These are phyloP conservation scores for Pocillopora verrucosa DNA, from an alignment of 64 coral and sea anemone genomes.

Conservation along the genomic window DNA sequence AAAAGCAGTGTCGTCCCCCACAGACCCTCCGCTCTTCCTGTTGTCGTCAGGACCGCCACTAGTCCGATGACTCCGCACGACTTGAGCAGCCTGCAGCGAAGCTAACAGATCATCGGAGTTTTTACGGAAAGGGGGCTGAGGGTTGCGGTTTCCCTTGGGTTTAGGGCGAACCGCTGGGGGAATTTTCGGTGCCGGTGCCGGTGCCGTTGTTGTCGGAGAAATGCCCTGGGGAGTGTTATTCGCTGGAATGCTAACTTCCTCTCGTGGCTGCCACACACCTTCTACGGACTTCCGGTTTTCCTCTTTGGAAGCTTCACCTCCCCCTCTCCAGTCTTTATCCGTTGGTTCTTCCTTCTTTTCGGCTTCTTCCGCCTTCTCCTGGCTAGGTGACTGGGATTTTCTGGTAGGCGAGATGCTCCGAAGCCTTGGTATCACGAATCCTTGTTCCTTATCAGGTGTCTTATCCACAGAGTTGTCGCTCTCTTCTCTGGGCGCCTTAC, in stretches of 20 bases:
- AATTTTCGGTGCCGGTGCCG: constrained; percentile 33
- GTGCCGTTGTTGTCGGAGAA: constrained; percentile 19
- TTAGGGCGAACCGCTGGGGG: constrained; percentile 84
- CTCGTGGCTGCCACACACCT: constrained; percentile 45
- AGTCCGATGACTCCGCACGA: constrained; percentile 46
- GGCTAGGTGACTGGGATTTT: constrained; percentile 4
- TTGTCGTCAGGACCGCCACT: constrained; percentile 22
- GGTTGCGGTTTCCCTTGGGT: constrained; percentile 57
- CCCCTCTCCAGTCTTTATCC: constrained; percentile 19
- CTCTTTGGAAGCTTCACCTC: neutral
- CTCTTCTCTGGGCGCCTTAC: constrained; percentile 10
- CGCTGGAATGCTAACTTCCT: neutral
- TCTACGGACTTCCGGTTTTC: constrained; percentile 39
- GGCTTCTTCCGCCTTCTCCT: constrained; percentile 4
- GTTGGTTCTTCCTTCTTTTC: neutral
- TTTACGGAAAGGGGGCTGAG: constrained; percentile 45
- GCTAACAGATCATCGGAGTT: constrained; percentile 64
- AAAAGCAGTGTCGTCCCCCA: constrained; percentile 71
- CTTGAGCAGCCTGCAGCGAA: constrained; percentile 74
- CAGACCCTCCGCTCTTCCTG: constrained; percentile 36
- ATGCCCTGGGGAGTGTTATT: constrained; percentile 35
- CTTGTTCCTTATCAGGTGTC: constrained; percentile 24
- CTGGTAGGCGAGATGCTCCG: constrained; percentile 28
- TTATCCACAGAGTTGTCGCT: constrained; percentile 24
- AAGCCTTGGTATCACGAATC: neutral